Base-by-base conservation (phyloP, 2,888 invertebrate genomes). In the Drosophila picticornis region DNA sequence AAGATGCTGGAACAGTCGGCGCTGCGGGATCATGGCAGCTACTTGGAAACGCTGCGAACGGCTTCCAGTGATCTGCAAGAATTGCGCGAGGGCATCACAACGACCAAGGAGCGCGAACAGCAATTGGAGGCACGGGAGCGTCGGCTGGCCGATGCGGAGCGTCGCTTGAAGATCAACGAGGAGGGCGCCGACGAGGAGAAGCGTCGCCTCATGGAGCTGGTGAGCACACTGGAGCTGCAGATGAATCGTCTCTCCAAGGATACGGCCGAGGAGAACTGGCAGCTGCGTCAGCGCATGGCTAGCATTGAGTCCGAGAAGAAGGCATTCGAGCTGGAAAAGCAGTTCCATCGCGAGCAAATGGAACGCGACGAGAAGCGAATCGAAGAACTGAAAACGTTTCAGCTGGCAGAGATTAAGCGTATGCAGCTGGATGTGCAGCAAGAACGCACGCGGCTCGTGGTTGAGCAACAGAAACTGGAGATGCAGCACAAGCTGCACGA, bases 261-360 rank as follows among this genome's bases (percentile, higher is more conserved):
- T 13, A 83, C 93, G 0, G 91, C 92, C 0, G 93, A 93, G 52
- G 93, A 93, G 43, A 93, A 92, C 61, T 93, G 93, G 93, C 87
- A 91, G 38, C 61, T 93, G 19, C 87, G 93, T 0, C 93, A 93
- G 77, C 92, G 92, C 64, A 80, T 93, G 81, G 80, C 92, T n/a
- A 82, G 90, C 9, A 68, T 93, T 4, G 93, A 93, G 64, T 91
- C 91, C 0, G 94, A 93, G 31, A 91, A 91, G 63, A 68, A 81
- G 13, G 85, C 92, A 0, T 93, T 93, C 34, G 92, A 92, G 46
- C 90, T 91, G 13, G 94, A 93, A 59, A 92, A 92, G 46, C 76
- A 89, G n/a, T 90, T 90, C 29, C 79, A 87, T 9, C 84, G 93
- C 1, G 93, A 93, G 58, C 93, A 93, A 74, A 75, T 93, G 63